Conservation (phyloP, 2,113 vertebrate species). For the Tychaedon coryphoeus region DNA sequence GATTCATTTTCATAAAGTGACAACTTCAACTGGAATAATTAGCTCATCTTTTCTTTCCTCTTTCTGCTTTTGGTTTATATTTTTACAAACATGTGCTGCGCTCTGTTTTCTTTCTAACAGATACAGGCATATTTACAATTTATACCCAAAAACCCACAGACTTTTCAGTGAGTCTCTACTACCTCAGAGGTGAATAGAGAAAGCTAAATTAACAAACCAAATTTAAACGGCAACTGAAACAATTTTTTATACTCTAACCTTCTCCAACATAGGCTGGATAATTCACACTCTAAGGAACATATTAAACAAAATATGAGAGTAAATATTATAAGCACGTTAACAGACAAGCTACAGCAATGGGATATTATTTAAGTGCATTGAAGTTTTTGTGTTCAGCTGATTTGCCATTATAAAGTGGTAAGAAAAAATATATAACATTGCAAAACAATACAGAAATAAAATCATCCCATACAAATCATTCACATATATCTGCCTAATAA, state of each 20-base stretch:
- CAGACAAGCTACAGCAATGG: background rate
- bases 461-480: background rate
- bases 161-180: background rate
- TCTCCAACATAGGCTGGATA: background rate
- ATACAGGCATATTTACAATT: background rate
- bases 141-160: rapidly evolving
- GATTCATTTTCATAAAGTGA: constrained; percentile 9
- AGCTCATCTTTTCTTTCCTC: constrained; percentile 8
- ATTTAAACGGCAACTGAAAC: background rate
- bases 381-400: background rate
- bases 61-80: background rate
- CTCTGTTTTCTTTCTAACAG: background rate
- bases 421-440: background rate
- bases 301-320: background rate
- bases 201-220: background rate
- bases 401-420: background rate
- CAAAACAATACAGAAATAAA: background rate
- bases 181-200: background rate
- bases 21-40: constrained; percentile 7
- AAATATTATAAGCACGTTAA: background rate
- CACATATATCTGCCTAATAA: background rate
- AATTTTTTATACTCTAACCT: background rate
- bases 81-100: background rate
- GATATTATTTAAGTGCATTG: background rate
- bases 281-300: background rate